Base-by-base conservation (phyloP, 2,797 vertebrate genomes). In the Ceyx erithaca region DNA sequence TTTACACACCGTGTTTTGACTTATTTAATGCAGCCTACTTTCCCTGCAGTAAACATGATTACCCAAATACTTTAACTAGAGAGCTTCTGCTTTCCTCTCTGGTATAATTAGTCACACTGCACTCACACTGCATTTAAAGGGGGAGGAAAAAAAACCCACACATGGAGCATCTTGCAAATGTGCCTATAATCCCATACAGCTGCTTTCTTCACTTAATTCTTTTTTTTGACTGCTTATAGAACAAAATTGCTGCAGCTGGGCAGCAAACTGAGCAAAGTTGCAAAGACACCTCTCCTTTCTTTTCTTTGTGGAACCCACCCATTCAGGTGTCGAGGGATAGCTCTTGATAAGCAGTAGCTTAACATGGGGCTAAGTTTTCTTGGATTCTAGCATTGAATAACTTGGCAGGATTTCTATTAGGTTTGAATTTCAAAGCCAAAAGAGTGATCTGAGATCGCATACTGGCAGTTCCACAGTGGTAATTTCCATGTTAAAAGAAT, bases 1-100 rank as follows among this genome's bases (percentile, higher is more conserved):
- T 96, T 95, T 86, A 96, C 92, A 79, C 96, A 85, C 96, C 52
- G 6, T 98, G 97, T 98, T 98, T 98, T 98, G 98, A 98, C 97
- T 98, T 98, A 97, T 98, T 98, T 98, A 97, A 97, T 97, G 97
- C 96, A 96, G 97, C 94, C 96, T 95, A 96, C 97, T 97, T 97
- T 97, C 94, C 97, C 97, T 10, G 92, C 96, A 97, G 97, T 98
- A 98, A 98, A 98, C 97, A 97, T 97, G 97, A 98, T 97, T 96
- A 97, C 96, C 97, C 94, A 97, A 98, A 98, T 97, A 97, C 96
- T 98, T 97, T 96, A 97, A 96, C 97, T 97, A 88, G 95, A 97
- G 96, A 97, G 97, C 97, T 96, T 97, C 97, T 97, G 97, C 97
- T 97, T 96, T 93, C 95, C 97, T 96, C 97, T 84, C 95, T 89